Evolutionary conservation across 1,140 invertebrate species (phyloP), one percentile per base, ranked within the genome.

Genomic region (Drosophila ananassae): DNA sequence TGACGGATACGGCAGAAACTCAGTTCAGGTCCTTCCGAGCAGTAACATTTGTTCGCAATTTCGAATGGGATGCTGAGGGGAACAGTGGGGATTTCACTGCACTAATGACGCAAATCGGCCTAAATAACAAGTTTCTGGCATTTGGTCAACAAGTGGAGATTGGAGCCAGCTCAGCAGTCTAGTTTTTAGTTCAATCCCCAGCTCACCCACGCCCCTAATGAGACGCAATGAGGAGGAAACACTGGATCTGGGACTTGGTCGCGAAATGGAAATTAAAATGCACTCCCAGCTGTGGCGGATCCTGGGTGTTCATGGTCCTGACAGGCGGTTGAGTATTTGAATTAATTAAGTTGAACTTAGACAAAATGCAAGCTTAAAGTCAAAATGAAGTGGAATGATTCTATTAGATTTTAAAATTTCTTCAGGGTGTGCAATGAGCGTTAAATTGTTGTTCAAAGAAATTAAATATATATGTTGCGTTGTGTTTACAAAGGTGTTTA

Each of bases 241-340:
- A 53, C 28, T 44, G 69, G 30, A 68, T 56, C 66, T 48, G 66
- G 54, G 46, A 59, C 67, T 58, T 54, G 73, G 54, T 44, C 68
- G 41, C 77, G 71, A 85, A 84, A 84, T 85, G 63, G 73, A 85
- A 87, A 85, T 85, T 74, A 66, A 80, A 85, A 77, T 85, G 81
- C 82, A 60, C 59, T 34, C 30, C 34, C 39, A 52, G 54, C 73
- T 54, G 73, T 30, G 51, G 12, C 41, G 30, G 6, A 10, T 41
- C 28, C 39, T 58, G 63, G 77, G 73, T 48, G 77, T n/a, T n/a
- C n/a, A n/a, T n/a, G n/a, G n/a, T 28, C 41, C 24, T 72, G 59
- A 22, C 71, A 46, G 46, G 22, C 7, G 46, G 41, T 62, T 54
- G 28, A 51, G 53, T 46, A 55, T 73, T 85, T 87, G 58, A 85